These are phyloP conservation scores for Uria lomvia DNA, from an alignment of 2,113 vertebrate species.

Conservation along the genomic window DNA sequence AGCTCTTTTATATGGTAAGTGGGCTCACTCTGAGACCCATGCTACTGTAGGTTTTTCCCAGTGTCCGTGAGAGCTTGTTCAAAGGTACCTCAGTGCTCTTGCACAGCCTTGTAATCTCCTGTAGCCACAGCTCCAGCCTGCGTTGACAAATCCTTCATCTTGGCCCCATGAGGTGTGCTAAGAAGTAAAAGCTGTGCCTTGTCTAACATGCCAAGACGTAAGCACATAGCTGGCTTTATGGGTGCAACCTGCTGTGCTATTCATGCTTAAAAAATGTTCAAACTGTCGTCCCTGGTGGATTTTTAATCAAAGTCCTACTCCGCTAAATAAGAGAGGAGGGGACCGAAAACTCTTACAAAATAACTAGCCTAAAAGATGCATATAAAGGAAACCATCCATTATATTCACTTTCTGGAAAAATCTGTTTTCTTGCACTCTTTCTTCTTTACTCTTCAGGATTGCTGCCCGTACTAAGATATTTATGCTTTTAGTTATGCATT, in stretches of 20 bases:
- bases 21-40: neutral
- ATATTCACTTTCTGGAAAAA: neutral
- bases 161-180: slow-evolving; percentile 18
- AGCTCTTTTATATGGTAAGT: neutral
- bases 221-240: slow-evolving; percentile 6
- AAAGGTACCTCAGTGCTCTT: neutral
- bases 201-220: neutral
- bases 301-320: slow-evolving; percentile 22
- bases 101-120: neutral
- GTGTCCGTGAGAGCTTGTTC: neutral
- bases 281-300: neutral
- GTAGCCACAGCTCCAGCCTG: neutral
- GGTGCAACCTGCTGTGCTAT: slow-evolving; percentile 29
- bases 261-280: slow-evolving; percentile 14
- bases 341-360: neutral
- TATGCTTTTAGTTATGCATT: neutral
- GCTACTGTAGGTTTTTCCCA: neutral
- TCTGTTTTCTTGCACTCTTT: neutral
- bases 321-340: neutral
- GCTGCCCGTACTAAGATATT: neutral
- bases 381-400: neutral
- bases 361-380: neutral
- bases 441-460: neutral
- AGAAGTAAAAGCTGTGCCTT: slow-evolving; percentile 40
- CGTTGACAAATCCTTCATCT: neutral